Base-by-base conservation (phyloP, 2,113 vertebrate genomes). In the Misgurnus mizolepis region DNA sequence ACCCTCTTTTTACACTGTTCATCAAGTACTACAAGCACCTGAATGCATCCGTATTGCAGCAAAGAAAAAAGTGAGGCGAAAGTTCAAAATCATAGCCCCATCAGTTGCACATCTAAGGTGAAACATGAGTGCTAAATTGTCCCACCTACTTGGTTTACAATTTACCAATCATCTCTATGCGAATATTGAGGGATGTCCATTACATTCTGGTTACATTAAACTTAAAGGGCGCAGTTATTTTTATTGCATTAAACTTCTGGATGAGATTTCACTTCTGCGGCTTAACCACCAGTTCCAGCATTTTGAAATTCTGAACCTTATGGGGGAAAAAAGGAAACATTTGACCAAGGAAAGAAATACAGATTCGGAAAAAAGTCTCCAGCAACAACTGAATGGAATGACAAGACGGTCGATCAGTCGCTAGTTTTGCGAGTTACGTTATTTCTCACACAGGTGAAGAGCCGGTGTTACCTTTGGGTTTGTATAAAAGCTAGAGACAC, bases 1-100 rank as follows among this genome's bases (percentile, higher is more conserved):
- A 76, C 83, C 64, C 87, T 84, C 85, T 83, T 83, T 84, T 67
- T 81, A 83, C 76, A 78, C 80, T 50, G 71, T 85, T 84, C 41
- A 75, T 8, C 17, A 50, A 71, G n/a, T 66, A 18, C 43, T 60
- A 82, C 67, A 61, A 40, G 34, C 45, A 69, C 47, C 15, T 18
- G 40, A 67, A 66, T 17, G 4, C 22, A 76, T 62, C 14, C 66
- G 4, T 60, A 58, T 83, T 76, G 79, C 76, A 45, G 47, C 56
- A 71, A 45, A 14, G 45, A 55, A 61, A 67, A 45, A 43, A 9
- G 3, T 7, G 18, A 75, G 45, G 67, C 41, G 5, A 64, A 75
- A 64, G 73, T 53, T 1, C 6, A 58, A 45, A 10, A 17, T 3
- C 56, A 41, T 45, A 49, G 50, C 3, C 27, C n/a, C 27, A 22